Evolutionary conservation across 2,888 invertebrate genomes (phyloP).

Genomic region (Syritta pipiens): DNA sequence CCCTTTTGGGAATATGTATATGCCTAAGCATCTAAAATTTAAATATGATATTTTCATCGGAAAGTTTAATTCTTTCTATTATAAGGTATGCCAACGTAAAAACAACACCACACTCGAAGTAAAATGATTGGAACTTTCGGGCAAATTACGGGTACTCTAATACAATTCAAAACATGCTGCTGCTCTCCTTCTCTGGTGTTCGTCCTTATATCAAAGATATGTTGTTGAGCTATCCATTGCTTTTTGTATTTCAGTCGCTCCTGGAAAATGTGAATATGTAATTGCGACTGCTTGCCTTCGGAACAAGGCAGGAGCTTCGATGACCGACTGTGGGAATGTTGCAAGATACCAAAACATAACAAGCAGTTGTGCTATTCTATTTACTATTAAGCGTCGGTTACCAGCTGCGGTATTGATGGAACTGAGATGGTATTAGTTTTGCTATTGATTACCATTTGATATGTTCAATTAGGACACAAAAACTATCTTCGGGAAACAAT

Average conservation of each 20-base stretch:
- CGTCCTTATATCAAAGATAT: conserved; percentile 60
- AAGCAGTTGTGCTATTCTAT: no score
- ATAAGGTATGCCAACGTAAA: no score
- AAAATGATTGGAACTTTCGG: conserved; percentile 58
- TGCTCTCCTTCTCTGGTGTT: conserved; percentile 12
- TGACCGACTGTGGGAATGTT: no score
- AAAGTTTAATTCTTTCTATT: no score
- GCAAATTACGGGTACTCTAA: background rate
- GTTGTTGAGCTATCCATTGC: conserved; percentile 64
- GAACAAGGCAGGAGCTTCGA: no score
- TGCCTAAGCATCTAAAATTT: conserved; percentile 42
- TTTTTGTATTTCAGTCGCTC: conserved; percentile 49
- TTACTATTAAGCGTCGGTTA: no score
- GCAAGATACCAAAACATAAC: no score
- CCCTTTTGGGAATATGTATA: no score
- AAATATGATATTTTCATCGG: conserved; percentile 53
- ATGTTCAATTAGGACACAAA: conserved; percentile 57
- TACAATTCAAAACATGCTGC: background rate
- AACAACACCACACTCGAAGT: no score
- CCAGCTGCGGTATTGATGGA: no score
- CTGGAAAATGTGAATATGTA: conserved; percentile 60
- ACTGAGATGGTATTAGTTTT: conserved; percentile 4
- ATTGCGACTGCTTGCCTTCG: conserved; percentile 47
- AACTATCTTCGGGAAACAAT: conserved; percentile 16
- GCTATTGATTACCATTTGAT: conserved; percentile 49